Evolutionary conservation across 2,888 invertebrate genomes (phyloP), one percentile per base, ranked within the genome.

Genomic region (Spisula subtruncata): DNA sequence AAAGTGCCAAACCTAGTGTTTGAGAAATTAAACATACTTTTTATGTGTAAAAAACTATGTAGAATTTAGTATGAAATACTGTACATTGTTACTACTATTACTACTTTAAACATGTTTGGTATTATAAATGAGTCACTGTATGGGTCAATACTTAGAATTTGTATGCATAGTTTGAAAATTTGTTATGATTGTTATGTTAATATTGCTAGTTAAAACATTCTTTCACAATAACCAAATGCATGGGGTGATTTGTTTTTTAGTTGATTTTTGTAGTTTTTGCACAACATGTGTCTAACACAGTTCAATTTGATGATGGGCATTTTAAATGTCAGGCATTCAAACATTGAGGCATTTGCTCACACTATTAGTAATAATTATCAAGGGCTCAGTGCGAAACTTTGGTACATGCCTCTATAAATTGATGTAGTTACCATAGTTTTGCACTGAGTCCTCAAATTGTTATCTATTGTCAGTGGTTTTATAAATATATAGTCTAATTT

Each of bases 1-100:
- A 66, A 66, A 66, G 60, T 66, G 60, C 60, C 60, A 66, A 66
- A 25, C 25, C 60, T 66, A 66, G 60, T 66, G 60, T 66, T 66
- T 66, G 60, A 66, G 60, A 66, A 51, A 66, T 66, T 66, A 66
- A 25, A 66, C 51, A 51, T 51, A 51, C n/a, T n/a, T n/a, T n/a
- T n/a, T n/a, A n/a, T n/a, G n/a, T n/a, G n/a, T n/a, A n/a, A n/a
- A n/a, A n/a, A n/a, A 41, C 8, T 41, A 41, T 25, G 60, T 66
- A 25, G 20, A 66, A 25, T 66, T 66, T 66, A 25, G 20, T 25
- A 66, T 66, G 60, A 25, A 25, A 66, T 66, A 25, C 10, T 41
- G n/a, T 66, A 25, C 25, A 25, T 66, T 60, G 18, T 60, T 60
- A 8, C 18, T 20, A 60, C 60, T 60, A 25, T 25, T 25, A 14